Evolutionary conservation across 2,888 invertebrate species (phyloP).

Genomic region (Resseliella maxima): DNA sequence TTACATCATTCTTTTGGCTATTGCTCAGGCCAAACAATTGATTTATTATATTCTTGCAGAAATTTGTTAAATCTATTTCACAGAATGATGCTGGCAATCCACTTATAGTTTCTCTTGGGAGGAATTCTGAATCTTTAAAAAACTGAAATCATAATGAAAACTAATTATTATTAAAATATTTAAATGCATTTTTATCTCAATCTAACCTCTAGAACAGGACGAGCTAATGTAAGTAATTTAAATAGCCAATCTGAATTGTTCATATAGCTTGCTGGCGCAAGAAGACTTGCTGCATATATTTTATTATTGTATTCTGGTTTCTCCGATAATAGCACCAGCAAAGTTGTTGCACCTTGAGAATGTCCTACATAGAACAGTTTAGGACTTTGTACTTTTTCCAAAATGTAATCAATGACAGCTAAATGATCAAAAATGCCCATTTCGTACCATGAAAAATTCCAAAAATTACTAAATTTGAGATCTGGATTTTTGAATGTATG

Average conservation of each 20-base stretch:
- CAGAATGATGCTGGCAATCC: neutral
- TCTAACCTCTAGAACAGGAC: neutral
- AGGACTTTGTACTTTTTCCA: slow-evolving; percentile 70
- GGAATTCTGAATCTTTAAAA: neutral
- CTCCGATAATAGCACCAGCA: neutral
- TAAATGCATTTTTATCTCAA: no score
- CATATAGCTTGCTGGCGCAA: neutral
- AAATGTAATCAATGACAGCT: slow-evolving; percentile 80
- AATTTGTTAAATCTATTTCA: neutral
- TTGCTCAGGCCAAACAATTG: neutral
- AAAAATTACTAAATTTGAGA: slow-evolving; percentile 77
- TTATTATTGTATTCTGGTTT: neutral
- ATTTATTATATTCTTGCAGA: neutral
- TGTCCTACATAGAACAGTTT: slow-evolving; percentile 83
- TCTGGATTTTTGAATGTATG: slow-evolving; percentile 68
- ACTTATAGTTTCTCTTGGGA: neutral
- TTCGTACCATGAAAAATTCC: slow-evolving; percentile 78
- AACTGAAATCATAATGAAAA: neutral
- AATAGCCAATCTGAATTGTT: neutral
- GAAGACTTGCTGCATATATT: neutral
- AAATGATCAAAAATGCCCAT: slow-evolving; percentile 83
- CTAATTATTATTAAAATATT: no score
- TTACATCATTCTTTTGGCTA: neutral
- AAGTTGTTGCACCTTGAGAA: slow-evolving; percentile 74
- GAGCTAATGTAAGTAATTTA: neutral